Percentiles rank a stretch among this genome's conserved stretches.
These are phyloP conservation scores for Otolemur garnettii DNA, from an alignment of 2,113 vertebrate species.

Conservation along the genomic window DNA sequence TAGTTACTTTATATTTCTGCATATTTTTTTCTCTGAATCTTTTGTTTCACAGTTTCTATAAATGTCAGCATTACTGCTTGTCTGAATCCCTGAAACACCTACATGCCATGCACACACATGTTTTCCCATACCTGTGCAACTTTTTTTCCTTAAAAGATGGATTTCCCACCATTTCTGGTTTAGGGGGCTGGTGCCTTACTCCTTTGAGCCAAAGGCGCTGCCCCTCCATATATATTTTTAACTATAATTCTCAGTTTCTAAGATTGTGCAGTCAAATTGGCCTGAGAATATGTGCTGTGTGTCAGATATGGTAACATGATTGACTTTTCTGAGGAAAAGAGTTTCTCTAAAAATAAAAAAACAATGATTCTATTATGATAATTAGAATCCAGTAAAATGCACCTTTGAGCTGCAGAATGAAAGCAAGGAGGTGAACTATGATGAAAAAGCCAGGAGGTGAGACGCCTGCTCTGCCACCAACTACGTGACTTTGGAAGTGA, in stretches of 20 bases:
- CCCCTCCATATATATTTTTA: not conserved
- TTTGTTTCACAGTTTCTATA: constrained; percentile 62
- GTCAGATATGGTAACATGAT: not conserved
- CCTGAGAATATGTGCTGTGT: not conserved
- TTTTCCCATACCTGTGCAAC: not conserved
- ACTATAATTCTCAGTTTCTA: constrained; percentile 11
- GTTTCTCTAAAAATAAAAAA: constrained; percentile 17
- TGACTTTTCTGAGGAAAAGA: constrained; percentile 52
- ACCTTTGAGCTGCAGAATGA: not conserved
- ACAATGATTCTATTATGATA: not conserved
- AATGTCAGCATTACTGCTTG: not conserved
- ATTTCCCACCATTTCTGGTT: not conserved
- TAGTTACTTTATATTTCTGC: constrained; percentile 49
- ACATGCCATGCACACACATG: not conserved
- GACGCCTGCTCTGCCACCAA: not conserved
- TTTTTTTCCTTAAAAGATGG: not conserved
- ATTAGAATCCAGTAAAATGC: not conserved
- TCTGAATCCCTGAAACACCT: not conserved
- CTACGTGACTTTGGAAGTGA: not conserved
- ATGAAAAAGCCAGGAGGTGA: not conserved
- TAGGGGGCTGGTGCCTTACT: no score
- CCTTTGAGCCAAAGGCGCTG: no score
- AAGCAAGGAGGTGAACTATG: not conserved
- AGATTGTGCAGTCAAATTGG: not conserved
- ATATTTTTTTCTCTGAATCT: constrained; percentile 10